These are phyloP conservation scores for Harpagoxenus sublaevis DNA, from an alignment of 2,888 invertebrate genomes.

Conservation along the genomic window DNA sequence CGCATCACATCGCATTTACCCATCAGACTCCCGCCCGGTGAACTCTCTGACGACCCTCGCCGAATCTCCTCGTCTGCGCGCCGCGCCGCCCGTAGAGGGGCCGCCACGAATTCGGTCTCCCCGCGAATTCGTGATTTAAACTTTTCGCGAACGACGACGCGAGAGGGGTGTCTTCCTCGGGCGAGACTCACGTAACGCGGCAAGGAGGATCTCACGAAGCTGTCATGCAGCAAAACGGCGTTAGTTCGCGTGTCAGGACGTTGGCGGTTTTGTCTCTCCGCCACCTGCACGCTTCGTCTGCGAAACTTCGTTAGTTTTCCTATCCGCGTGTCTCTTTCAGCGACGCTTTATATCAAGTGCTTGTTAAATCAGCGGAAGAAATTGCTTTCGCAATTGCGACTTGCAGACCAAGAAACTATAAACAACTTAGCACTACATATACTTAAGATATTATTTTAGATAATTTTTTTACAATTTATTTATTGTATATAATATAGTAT, in stretches of 20 bases:
- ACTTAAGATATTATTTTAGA: not conserved
- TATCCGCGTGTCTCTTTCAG: slow-evolving; percentile 26
- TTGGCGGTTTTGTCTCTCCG: slow-evolving; percentile 54
- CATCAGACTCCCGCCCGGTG: slow-evolving; percentile 67
- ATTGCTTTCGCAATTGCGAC: not conserved
- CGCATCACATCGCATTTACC: slow-evolving; percentile 84
- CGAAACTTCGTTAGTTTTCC: slow-evolving; percentile 52
- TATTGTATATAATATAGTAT: not conserved
- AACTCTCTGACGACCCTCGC: slow-evolving; percentile 63
- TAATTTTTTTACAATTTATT: not conserved
- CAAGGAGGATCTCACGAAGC: slow-evolving; percentile 58
- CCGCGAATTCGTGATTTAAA: slow-evolving; percentile 69
- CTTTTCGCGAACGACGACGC: slow-evolving; percentile 62
- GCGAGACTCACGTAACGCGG: slow-evolving; percentile 44
- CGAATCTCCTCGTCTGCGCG: slow-evolving; percentile 41
- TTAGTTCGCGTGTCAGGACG: slow-evolving; percentile 61
- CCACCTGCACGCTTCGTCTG: not conserved
- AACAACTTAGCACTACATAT: not conserved
- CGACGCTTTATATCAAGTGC: slow-evolving; percentile 28
- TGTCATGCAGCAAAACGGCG: slow-evolving; percentile 69
- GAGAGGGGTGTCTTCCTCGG: slow-evolving; percentile 47
- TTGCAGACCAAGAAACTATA: not conserved
- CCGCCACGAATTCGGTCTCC: slow-evolving; percentile 27
- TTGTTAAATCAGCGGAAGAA: not conserved
- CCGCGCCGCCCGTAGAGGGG: slow-evolving; percentile 9